phyloP scores from a whole-genome alignment of 1,140 invertebrate genomes.

The Neodiprion fabricii region DNA sequence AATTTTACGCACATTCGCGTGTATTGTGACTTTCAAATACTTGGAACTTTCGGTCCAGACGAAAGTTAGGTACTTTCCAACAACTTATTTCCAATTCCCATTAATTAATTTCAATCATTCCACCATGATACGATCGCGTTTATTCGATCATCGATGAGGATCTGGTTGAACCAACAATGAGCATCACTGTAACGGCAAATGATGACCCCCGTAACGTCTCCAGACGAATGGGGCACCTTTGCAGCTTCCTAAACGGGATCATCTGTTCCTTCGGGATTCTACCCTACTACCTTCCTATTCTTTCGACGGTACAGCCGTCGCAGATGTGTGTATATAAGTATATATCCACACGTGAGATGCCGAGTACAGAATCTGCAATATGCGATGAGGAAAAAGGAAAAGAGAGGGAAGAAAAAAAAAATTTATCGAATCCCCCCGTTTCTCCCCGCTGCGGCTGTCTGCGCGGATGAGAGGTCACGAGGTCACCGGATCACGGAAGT shows the following conservation, averaged over 20 bases:
- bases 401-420: constrained; percentile 15
- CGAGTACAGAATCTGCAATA: constrained; percentile 25
- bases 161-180: neutral
- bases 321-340: constrained; percentile 43
- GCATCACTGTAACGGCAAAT: constrained; percentile 11
- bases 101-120: too few species aligned
- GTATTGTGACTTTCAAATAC: too few species aligned
- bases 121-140: too few species aligned
- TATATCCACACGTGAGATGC: constrained; percentile 25
- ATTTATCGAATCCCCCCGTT: constrained; percentile 32
- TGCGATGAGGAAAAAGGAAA: neutral
- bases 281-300: constrained; percentile 48
- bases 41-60: too few species aligned
- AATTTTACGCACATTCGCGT: too few species aligned
- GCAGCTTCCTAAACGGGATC: constrained; percentile 56
- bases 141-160: too few species aligned
- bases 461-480: neutral
- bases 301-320: constrained; percentile 41
- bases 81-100: too few species aligned
- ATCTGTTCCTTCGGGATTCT: constrained; percentile 52
- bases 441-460: neutral
- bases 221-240: constrained; percentile 35
- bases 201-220: constrained; percentile 47
- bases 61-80: too few species aligned
- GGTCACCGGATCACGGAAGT: neutral